Evolutionary conservation across 2,888 invertebrate genomes (phyloP).

Genomic region (Gandaritis pyraliata): DNA sequence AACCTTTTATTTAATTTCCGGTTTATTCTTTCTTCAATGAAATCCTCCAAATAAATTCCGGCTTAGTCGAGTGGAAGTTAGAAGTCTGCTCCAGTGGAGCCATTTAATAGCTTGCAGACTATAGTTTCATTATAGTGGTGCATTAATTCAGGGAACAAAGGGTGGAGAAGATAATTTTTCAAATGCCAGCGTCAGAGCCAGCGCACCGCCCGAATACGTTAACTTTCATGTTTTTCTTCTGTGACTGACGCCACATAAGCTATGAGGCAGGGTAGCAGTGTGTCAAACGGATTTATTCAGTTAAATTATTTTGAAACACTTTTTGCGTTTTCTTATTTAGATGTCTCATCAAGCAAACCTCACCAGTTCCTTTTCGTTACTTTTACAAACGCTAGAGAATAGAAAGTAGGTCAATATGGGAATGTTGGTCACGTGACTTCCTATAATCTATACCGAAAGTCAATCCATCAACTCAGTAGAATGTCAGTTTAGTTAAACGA

Average conservation of each 20-base stretch:
- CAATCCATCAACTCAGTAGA: too few relatives aligned
- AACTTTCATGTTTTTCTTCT: slow-evolving; percentile 37
- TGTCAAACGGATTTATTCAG: not conserved
- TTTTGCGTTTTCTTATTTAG: too few relatives aligned
- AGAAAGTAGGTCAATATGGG: too few relatives aligned
- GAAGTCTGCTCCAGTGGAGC: slow-evolving; percentile 31
- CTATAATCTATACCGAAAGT: too few relatives aligned
- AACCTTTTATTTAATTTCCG: slow-evolving; percentile 18
- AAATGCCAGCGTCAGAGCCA: slow-evolving; percentile 44
- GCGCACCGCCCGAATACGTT: slow-evolving; percentile 39
- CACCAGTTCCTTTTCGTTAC: too few relatives aligned
- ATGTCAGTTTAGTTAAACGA: too few relatives aligned
- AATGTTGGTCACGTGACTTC: too few relatives aligned
- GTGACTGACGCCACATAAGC: slow-evolving; percentile 15
- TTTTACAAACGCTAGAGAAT: too few relatives aligned
- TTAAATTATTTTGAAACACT: too few relatives aligned
- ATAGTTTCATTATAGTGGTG: slow-evolving; percentile 40
- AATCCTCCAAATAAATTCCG: slow-evolving; percentile 28
- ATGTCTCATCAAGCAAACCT: too few relatives aligned
- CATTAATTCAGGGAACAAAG: slow-evolving; percentile 46
- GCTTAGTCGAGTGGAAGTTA: slow-evolving; percentile 28
- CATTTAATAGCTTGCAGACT: slow-evolving; percentile 28
- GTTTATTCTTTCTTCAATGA: slow-evolving; percentile 14
- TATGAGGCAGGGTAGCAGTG: slow-evolving; percentile 6
- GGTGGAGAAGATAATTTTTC: slow-evolving; percentile 45